Evolutionary conservation across 2,797 vertebrate species (phyloP).

Genomic region (Danio kyathit): DNA sequence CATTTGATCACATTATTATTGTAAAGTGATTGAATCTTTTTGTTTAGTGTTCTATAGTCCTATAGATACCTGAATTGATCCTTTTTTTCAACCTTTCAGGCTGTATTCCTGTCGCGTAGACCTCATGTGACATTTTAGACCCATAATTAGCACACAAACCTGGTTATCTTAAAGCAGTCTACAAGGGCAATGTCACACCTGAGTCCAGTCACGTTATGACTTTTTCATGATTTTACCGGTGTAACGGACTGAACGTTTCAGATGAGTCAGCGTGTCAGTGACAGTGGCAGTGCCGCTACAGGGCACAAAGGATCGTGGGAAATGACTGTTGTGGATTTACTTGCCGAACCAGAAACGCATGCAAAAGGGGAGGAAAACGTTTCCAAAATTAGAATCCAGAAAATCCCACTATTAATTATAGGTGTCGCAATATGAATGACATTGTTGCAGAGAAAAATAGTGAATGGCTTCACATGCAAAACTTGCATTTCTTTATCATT

Average conservation of each 20-base stretch:
- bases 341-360: constrained; percentile 67
- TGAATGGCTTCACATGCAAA: not conserved
- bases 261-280: constrained; percentile 54
- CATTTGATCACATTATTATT: not conserved
- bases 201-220: constrained; percentile 8
- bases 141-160: constrained; percentile 12
- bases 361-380: constrained; percentile 33
- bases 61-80: not conserved
- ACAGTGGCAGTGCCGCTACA: constrained; percentile 43
- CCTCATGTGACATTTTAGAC: not conserved
- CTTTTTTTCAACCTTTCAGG: not conserved
- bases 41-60: not conserved
- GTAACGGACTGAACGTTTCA: constrained; percentile 26
- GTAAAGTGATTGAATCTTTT: not conserved
- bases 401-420: not conserved
- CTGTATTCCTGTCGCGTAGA: not conserved
- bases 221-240: constrained; percentile 22
- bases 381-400: constrained; percentile 27
- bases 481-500: not conserved
- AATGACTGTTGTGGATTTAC: constrained; percentile 58
- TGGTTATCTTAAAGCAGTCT: not conserved
- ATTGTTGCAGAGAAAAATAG: not conserved
- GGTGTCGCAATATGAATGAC: not conserved
- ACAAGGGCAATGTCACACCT: not conserved
- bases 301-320: constrained; percentile 61